Percentiles rank a stretch among this genome's conserved stretches.
These are phyloP conservation scores for Onychostruthus taczanowskii DNA, from an alignment of 2,113 vertebrate species.

Conservation along the genomic window DNA sequence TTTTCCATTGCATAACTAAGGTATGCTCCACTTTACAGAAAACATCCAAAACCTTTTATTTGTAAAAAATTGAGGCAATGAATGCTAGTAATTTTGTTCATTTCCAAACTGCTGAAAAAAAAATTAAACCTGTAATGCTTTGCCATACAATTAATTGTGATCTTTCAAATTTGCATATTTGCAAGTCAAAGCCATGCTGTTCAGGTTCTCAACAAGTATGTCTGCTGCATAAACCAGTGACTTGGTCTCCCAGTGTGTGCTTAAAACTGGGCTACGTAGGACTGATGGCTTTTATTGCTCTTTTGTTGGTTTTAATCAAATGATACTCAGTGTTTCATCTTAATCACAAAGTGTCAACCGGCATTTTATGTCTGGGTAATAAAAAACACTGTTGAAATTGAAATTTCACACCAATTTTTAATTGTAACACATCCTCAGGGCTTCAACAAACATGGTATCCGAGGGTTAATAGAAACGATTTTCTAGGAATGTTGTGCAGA, in stretches of 20 bases:
- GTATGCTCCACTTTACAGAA: neutral
- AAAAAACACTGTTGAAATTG: constrained; percentile 49
- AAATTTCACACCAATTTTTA: constrained; percentile 53
- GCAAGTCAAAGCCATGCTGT: neutral
- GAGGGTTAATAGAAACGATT: constrained; percentile 47
- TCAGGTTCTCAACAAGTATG: neutral
- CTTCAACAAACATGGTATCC: neutral
- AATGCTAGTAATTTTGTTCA: neutral
- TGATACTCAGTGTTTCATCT: neutral
- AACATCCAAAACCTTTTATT: neutral
- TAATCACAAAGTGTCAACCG: neutral
- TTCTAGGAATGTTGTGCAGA: constrained; percentile 23
- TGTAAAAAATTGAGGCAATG: neutral
- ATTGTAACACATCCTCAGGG: constrained; percentile 34
- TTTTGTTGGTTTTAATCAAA: constrained; percentile 38
- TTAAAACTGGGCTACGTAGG: neutral
- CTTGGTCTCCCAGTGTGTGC: neutral
- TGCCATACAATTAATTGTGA: neutral
- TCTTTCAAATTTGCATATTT: neutral
- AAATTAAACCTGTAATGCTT: neutral
- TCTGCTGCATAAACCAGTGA: neutral
- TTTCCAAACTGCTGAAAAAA: neutral
- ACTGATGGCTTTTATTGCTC: constrained; percentile 30
- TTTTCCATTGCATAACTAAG: neutral
- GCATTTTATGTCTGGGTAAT: constrained; percentile 13